These are phyloP conservation scores for Holacanthus passer DNA, from an alignment of 2,113 vertebrate genomes.

Conservation along the genomic window DNA sequence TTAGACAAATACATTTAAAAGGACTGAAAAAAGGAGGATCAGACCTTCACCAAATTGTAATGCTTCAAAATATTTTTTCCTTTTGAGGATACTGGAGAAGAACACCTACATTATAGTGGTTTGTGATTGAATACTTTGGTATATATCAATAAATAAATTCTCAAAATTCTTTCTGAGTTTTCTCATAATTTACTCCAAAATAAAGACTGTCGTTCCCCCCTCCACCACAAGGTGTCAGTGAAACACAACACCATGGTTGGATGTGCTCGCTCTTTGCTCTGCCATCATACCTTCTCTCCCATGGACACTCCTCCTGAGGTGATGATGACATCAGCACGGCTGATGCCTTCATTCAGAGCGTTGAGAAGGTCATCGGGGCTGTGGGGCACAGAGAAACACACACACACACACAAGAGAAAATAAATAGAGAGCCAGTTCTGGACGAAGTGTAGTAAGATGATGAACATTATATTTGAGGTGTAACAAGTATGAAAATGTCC, in stretches of 20 bases:
- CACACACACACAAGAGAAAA: constrained; percentile 6
- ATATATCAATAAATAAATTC: too few relatives aligned
- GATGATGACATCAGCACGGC: constrained; percentile 99
- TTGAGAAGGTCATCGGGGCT: constrained; percentile 99
- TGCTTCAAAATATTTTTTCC: background rate
- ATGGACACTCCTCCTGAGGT: constrained; percentile 99
- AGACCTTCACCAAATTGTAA: background rate
- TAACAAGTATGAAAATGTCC: background rate
- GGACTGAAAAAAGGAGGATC: background rate
- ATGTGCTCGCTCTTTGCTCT: background rate
- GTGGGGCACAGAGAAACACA: constrained; percentile 61
- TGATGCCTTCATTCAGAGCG: constrained; percentile 99
- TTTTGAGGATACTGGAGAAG: too few relatives aligned
- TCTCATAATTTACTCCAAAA: background rate
- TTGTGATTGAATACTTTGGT: too few relatives aligned
- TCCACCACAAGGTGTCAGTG: constrained; percentile 76
- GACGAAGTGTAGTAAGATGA: background rate
- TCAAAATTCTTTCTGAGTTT: too few relatives aligned
- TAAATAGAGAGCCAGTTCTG: constrained; percentile 1
- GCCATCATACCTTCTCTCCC: constrained; percentile 94
- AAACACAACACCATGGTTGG: constrained; percentile 31
- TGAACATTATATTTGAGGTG: background rate
- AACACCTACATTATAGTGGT: too few relatives aligned
- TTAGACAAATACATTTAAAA: background rate
- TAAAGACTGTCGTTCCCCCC: background rate